phyloP scores from a whole-genome alignment of 2,113 vertebrate species.

The Sula dactylatra region DNA sequence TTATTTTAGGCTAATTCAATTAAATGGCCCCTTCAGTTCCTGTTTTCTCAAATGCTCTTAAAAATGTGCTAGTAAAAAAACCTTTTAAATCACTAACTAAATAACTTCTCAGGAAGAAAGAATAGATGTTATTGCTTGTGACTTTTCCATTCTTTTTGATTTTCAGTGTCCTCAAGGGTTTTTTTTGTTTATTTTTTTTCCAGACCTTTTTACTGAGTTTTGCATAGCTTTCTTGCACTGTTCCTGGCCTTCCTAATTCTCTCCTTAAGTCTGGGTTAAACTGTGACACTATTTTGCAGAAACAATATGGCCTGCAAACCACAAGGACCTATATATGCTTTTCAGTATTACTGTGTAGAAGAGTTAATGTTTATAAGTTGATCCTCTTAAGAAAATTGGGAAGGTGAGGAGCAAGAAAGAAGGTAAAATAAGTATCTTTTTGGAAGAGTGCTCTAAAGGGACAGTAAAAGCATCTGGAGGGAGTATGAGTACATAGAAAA shows the following conservation, averaged over 20 bases:
- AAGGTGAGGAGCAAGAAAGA: background rate
- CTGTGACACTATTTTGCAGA: background rate
- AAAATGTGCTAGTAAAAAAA: background rate
- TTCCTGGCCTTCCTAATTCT: background rate
- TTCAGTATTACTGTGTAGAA: background rate
- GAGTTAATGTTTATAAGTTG: background rate
- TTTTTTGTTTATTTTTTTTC: background rate
- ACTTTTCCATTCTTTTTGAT: background rate
- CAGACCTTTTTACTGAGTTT: background rate
- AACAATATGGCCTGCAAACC: background rate
- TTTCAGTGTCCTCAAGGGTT: background rate
- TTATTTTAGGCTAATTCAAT: constrained; percentile 36
- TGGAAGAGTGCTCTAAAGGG: background rate
- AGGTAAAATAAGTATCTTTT: background rate
- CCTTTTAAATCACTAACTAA: background rate
- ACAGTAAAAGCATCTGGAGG: background rate
- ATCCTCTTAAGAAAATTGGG: background rate
- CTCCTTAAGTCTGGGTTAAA: background rate
- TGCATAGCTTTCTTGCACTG: background rate
- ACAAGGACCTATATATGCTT: background rate
- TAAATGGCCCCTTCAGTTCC: constrained; percentile 1
- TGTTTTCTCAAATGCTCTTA: background rate
- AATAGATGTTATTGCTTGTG: background rate
- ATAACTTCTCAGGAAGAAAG: background rate
- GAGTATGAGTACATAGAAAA: background rate